phyloP scores from a whole-genome alignment of 1,140 invertebrate species.

The Maconellicoccus hirsutus region DNA sequence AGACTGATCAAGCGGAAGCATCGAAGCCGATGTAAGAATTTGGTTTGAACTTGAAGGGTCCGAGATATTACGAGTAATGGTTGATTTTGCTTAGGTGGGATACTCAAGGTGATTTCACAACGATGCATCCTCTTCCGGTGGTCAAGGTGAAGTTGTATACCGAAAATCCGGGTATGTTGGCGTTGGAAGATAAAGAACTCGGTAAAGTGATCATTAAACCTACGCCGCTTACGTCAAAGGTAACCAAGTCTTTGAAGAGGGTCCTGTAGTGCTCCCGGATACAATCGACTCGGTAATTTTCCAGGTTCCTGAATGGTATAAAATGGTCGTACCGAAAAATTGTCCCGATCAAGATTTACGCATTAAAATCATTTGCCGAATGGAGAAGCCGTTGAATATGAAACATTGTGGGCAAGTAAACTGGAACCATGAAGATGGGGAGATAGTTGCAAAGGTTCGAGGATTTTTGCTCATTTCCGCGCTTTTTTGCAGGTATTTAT shows the following conservation, averaged over 20 bases:
- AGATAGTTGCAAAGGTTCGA: too few relatives aligned
- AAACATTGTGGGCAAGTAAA: constrained; percentile 90
- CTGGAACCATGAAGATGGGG: too few relatives aligned
- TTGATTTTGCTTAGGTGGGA: constrained; percentile 61
- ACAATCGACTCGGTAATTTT: too few relatives aligned
- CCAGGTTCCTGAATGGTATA: constrained; percentile 90
- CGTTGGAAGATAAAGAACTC: constrained; percentile 96
- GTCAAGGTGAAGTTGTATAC: constrained; percentile 97
- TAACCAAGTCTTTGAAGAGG: constrained; percentile 33
- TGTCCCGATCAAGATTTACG: constrained; percentile 86
- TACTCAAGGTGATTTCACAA: constrained; percentile 96
- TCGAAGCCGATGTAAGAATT: constrained; percentile 83
- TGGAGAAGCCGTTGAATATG: constrained; percentile 99
- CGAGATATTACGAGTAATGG: not conserved
- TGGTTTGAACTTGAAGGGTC: not conserved
- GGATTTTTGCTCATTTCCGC: too few relatives aligned
- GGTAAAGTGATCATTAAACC: constrained; percentile 87
- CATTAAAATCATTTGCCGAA: constrained; percentile 94
- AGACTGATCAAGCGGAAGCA: constrained; percentile 98
- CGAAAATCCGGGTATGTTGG: constrained; percentile 92
- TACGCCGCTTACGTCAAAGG: constrained; percentile 81
- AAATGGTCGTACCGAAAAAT: constrained; percentile 91
- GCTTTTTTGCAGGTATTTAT: constrained; percentile 60
- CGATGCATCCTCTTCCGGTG: constrained; percentile 87
- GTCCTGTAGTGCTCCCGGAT: not conserved